Evolutionary conservation across 1,140 invertebrate genomes (phyloP).

Genomic region (Bombus ignitus): DNA sequence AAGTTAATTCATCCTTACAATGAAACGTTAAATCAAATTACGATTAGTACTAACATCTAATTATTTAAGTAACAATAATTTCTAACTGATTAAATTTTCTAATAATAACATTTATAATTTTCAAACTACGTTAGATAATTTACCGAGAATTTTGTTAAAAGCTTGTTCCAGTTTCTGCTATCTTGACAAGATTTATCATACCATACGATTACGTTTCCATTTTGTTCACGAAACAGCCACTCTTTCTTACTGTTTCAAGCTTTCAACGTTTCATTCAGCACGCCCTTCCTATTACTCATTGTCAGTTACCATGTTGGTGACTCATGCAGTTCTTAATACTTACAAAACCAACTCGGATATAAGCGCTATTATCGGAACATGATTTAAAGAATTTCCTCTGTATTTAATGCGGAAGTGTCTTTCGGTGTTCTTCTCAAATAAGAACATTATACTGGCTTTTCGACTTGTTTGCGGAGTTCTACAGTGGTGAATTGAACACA

Average conservation of each 20-base stretch:
- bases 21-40: neutral
- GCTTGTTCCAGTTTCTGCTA: too few species aligned
- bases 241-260: too few species aligned
- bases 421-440: neutral
- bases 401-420: neutral
- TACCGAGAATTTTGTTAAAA: too few species aligned
- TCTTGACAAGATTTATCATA: neutral
- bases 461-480: neutral
- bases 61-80: neutral
- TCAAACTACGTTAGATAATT: too few species aligned
- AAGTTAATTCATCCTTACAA: neutral
- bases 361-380: neutral
- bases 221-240: too few species aligned
- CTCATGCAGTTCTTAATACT: neutral
- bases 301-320: neutral
- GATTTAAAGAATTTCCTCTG: neutral
- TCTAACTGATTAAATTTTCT: too few species aligned
- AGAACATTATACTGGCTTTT: neutral
- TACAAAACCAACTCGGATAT: neutral
- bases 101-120: too few species aligned
- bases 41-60: neutral
- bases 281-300: constrained; percentile 14
- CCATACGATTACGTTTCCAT: too few species aligned
- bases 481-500: neutral
- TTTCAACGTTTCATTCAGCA: neutral